Conservation (phyloP, 2,888 invertebrate species). For the Drosophila conformis region DNA sequence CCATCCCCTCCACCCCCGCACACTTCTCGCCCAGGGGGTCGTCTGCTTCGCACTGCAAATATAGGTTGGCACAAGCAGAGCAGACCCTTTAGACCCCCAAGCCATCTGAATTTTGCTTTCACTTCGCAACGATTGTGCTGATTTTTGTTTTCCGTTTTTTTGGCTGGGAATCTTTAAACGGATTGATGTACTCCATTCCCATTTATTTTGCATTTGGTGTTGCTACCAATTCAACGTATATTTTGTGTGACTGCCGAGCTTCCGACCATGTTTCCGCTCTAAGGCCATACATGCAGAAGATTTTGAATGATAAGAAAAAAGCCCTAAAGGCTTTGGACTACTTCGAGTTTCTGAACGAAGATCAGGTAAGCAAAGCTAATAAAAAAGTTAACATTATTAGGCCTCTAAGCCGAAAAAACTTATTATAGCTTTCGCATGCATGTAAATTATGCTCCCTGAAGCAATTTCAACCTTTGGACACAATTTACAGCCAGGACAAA, state of each 20-base stretch:
- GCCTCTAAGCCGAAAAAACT: neutral
- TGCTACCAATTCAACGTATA: slow-evolving; percentile 51
- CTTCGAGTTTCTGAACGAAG: slow-evolving; percentile 75
- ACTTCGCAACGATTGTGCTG: slow-evolving; percentile 57
- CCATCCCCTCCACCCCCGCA: neutral
- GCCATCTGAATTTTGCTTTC: slow-evolving; percentile 55
- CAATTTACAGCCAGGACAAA: slow-evolving; percentile 80
- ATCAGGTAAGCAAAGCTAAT: slow-evolving; percentile 68
- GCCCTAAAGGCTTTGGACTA: slow-evolving; percentile 81
- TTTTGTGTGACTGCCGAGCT: slow-evolving; percentile 86
- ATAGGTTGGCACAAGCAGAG: slow-evolving; percentile 59
- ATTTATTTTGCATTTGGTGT: slow-evolving; percentile 59
- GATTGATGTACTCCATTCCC: slow-evolving; percentile 55
- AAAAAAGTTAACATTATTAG: neutral
- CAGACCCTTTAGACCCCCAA: slow-evolving; percentile 25
- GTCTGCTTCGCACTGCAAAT: slow-evolving; percentile 51
- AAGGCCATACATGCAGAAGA: slow-evolving; percentile 76
- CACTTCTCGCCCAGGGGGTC: slow-evolving; percentile 9
- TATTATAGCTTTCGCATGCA: slow-evolving; percentile 62
- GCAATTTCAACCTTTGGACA: slow-evolving; percentile 82
- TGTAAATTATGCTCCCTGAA: slow-evolving; percentile 74
- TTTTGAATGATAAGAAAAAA: slow-evolving; percentile 78
- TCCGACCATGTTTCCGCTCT: slow-evolving; percentile 86
- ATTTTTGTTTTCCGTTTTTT: slow-evolving; percentile 40
- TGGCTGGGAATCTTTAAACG: slow-evolving; percentile 54